Base-by-base conservation (phyloP, 2,888 invertebrate species). In the Hydriomena furcata region DNA sequence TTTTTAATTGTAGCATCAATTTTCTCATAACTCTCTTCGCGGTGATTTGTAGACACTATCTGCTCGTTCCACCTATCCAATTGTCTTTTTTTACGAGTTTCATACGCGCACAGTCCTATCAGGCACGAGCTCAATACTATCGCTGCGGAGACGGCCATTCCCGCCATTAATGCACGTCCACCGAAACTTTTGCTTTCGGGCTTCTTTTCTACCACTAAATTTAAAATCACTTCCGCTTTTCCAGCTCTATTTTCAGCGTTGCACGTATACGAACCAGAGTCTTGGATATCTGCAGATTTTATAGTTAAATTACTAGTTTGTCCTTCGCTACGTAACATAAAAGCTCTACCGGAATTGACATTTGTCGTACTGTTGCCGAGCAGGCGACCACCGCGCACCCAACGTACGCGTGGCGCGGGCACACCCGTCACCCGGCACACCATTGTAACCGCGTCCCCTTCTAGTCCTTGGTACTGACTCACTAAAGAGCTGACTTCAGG, bases 231-330 rank as follows among this genome's bases (percentile, higher is more conserved):
- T 79, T 95, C 94, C 7, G 94, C 94, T 69, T 92, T 92, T 0
- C 96, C 96, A 2, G 96, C 96, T 76, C 94, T 93, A 73, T 96
- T 96, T 76, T 96, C 95, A 0, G 96, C 96, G 44, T 93, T 91
- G 71, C 96, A 96, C 32, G 93, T 92, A 72, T 96, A 96, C 36
- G 92, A 91, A 30, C 95, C 96, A 27, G 95, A 93, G 75, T 96
- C 96, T 79, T 94, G 94, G 58, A 94, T 80, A 53, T 95, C 95
- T 5, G 93, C 94, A 21, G 94, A 92, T 65, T 93, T 91, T 57
- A 96, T 94, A 4, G 94, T 95, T 73, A 96, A 85, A 79, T 94
- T 94, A 74, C 94, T 95, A 44, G 93, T 93, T 68, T 93, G 93
- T 60, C 93, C 92, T 76, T 92, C 91, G 72, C 93, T 91, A 68